phyloP scores from a whole-genome alignment of 2,888 invertebrate genomes.

The Drosophila longiperda region DNA sequence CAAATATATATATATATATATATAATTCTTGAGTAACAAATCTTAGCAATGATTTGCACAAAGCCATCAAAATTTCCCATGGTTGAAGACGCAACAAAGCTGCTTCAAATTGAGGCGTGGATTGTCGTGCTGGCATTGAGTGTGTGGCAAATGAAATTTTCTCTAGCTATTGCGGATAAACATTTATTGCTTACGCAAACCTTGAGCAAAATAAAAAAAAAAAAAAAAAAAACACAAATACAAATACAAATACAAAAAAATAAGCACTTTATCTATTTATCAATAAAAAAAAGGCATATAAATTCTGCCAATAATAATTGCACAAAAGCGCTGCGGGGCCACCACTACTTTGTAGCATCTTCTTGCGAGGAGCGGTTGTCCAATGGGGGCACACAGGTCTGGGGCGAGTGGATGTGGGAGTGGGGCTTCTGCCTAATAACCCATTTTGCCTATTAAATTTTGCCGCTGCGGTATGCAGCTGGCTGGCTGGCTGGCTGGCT shows the following conservation, averaged over 20 bases:
- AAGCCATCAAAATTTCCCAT: slow-evolving; percentile 41
- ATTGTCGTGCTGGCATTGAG: slow-evolving; percentile 56
- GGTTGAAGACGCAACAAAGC: slow-evolving; percentile 25
- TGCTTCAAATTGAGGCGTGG: slow-evolving; percentile 46
- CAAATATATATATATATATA: not conserved
- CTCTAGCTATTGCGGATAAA: slow-evolving; percentile 31
- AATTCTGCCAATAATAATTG: slow-evolving; percentile 40
- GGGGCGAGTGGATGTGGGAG: not conserved
- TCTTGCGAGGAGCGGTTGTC: slow-evolving; percentile 29
- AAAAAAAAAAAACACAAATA: not conserved
- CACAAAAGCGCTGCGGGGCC: slow-evolving; percentile 29
- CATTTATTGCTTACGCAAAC: slow-evolving; percentile 29
- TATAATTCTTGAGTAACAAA: slow-evolving; percentile 6
- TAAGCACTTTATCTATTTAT: not conserved
- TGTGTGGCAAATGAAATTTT: slow-evolving; percentile 46
- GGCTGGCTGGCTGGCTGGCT: too few relatives aligned
- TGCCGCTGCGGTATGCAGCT: slow-evolving; percentile 61
- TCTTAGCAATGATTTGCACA: slow-evolving; percentile 1
- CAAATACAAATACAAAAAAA: not conserved
- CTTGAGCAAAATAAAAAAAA: slow-evolving; percentile 24
- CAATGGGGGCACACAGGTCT: not conserved
- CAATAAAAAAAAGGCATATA: slow-evolving; percentile 30
- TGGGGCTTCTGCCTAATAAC: slow-evolving; percentile 45
- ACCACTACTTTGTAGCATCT: slow-evolving; percentile 19
- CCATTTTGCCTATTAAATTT: slow-evolving; percentile 62